Evolutionary conservation across 2,888 invertebrate species (phyloP), one percentile per base, ranked within the genome.

Genomic region (Nephrotoma guestfalica): DNA sequence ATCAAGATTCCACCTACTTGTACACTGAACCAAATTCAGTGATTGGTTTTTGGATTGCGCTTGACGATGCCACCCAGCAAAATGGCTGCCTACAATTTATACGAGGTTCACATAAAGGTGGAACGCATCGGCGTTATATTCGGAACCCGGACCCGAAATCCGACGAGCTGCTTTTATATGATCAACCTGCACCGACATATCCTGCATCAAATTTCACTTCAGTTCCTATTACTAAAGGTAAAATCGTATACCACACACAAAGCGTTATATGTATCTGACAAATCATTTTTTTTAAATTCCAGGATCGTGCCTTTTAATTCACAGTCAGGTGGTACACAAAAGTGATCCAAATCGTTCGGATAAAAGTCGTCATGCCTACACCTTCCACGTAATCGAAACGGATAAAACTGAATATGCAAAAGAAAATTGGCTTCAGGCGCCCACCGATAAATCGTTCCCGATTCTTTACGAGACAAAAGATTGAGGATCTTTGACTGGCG

Each of bases 41-140:
- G 0, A 91, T 97, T 1, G 99, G 99, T 0, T 96, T 98, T 89
- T 99, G 99, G 99, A 95, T 99, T 88, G 98, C 99, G 0, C 91
- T 99, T 5, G 98, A 99, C 89, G 98, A 99, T 89, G 97, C 98
- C 0, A 97, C 96, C 0, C 88, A 94, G 15, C 96, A 98, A 90
- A 99, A 99, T 90, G 99, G 99, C 4, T 99, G 99, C 89, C 93
- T 99, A 4, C 97, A 97, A 94, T 96, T 98, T 89, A 94, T 96
- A 2, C 96, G 96, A 30, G 97, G 97, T 0, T 99, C 99, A 0
- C 99, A 99, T 91, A 96, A 95, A 90, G 94, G 95, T 85, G 96
- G 95, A 0, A 94, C 96, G 0, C 96, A 96, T 89, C 92, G 96
- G 86, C 93, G 96, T 88, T 91, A 96, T 89, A 89, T 95, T 0